Base-by-base conservation (phyloP, 2,888 invertebrate species). In the Cerastoderma edule region DNA sequence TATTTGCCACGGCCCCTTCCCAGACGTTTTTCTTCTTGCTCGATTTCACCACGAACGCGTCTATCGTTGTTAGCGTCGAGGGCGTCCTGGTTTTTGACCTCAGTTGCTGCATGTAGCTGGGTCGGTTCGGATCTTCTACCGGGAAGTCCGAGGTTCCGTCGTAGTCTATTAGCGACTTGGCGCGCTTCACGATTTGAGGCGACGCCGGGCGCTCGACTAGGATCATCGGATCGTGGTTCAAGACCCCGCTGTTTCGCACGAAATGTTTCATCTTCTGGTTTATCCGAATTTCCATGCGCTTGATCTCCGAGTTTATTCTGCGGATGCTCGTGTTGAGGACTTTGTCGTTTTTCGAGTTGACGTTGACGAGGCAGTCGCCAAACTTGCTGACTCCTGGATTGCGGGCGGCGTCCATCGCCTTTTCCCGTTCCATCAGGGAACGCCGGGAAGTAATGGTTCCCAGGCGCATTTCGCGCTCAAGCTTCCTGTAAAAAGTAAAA, bases 1-100 rank as follows among this genome's bases (percentile, higher is more conserved):
- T 84, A 19, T 87, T 87, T 16, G 82, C 79, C 67, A 84, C 67
- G 8, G 84, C 85, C 13, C 85, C 85, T 44, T 90, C 90, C 90
- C 90, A 90, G 1, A 90, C 78, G 77, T 90, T 90, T 63, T 78
- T 80, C 78, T 90, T 90, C 68, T 86, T 87, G 54, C 80, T 86
- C 3, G 81, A 64, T 72, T 83, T 85, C 13, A 88, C 75, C 13
- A 80, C 86, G 72, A 90, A 90, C 2, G 89, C 89, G 60, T 90
- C 90, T 24, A 90, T 90, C 19, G 89, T 89, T 24, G 85, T 86
- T 1, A 89, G 69, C 0, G 83, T 85, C 0, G 89, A 89, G 0
- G 90, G 89, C 4, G 89, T 87, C 24, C 80, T 73, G 33, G 80
- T 78, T 44, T 83, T 83, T 4, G 87, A 83, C 30, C 85, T 74